Percentiles rank a stretch among this genome's conserved stretches.
These are phyloP conservation scores for Pseudorhiza aurosa DNA, from an alignment of 30 jellyfish, hydroid and myxozoan species.

Conservation along the genomic window DNA sequence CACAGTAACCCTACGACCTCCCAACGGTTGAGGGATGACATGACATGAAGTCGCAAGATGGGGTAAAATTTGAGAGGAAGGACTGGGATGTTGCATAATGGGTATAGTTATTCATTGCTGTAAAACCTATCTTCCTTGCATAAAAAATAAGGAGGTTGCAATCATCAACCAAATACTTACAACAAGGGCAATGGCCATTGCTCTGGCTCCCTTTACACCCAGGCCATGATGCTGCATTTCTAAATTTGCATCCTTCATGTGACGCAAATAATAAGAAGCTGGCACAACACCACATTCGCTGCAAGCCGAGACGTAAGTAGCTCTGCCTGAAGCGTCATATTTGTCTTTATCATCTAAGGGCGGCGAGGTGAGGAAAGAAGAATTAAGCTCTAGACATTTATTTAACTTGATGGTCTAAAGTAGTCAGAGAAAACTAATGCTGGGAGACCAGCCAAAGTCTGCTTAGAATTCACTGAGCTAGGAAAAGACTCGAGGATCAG, in stretches of 20 bases:
- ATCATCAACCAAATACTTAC: conserved; percentile 61
- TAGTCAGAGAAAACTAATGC: no score
- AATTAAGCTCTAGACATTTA: no score
- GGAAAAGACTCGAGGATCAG: no score
- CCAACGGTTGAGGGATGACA: no score
- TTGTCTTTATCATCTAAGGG: conserved; percentile 61
- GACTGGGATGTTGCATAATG: background rate
- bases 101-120: background rate
- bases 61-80: no score
- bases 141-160: no score
- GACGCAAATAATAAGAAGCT: conserved; percentile 86
- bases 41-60: no score
- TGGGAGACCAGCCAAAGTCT: no score
- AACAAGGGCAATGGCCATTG: conserved; percentile 77
- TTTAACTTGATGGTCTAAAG: no score
- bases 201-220: conserved; percentile 87
- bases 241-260: conserved; percentile 69
- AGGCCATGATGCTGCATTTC: conserved; percentile 94
- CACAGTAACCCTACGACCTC: no score
- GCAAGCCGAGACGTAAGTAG: conserved; percentile 79
- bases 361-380: no score
- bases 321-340: conserved; percentile 76
- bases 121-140: background rate
- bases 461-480: no score
- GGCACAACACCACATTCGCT: conserved; percentile 86